Conservation (phyloP, 1,140 invertebrate species). For the Drosophila watanabei region DNA sequence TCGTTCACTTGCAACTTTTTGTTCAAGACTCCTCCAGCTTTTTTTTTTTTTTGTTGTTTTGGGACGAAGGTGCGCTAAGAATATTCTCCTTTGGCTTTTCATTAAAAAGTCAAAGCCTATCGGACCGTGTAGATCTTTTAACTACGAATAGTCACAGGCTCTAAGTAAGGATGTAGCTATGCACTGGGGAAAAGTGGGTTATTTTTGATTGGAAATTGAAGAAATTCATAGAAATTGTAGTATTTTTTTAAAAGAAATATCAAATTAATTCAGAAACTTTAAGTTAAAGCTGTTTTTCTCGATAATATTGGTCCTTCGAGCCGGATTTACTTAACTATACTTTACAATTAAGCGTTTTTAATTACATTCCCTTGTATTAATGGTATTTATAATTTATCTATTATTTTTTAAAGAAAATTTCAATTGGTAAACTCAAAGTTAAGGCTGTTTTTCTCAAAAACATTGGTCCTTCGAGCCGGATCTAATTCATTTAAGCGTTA, state of each 20-base stretch:
- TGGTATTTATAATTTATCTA: too few relatives aligned
- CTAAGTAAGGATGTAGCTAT: conserved; percentile 19
- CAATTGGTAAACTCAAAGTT: too few relatives aligned
- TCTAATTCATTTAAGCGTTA: background rate
- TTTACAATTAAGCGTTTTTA: too few relatives aligned
- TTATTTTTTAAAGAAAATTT: too few relatives aligned
- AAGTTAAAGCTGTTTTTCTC: too few relatives aligned
- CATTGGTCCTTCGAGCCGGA: background rate
- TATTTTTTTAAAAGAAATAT: background rate
- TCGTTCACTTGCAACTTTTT: conserved; percentile 47
- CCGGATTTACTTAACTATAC: too few relatives aligned
- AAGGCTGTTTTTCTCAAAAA: too few relatives aligned
- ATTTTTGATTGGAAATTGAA: background rate
- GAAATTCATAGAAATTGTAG: background rate
- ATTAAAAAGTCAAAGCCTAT: conserved; percentile 76
- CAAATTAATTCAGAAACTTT: too few relatives aligned
- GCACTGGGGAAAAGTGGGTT: background rate
- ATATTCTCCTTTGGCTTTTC: conserved; percentile 64
- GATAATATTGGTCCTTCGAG: too few relatives aligned
- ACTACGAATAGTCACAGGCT: conserved; percentile 49
- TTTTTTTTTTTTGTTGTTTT: conserved; percentile 6
- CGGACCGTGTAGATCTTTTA: conserved; percentile 68
- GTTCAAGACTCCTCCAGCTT: conserved; percentile 9
- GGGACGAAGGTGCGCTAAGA: conserved; percentile 6
- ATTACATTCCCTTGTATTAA: too few relatives aligned